phyloP scores from a whole-genome alignment of 2,797 vertebrate species.

The Fringilla coelebs region DNA sequence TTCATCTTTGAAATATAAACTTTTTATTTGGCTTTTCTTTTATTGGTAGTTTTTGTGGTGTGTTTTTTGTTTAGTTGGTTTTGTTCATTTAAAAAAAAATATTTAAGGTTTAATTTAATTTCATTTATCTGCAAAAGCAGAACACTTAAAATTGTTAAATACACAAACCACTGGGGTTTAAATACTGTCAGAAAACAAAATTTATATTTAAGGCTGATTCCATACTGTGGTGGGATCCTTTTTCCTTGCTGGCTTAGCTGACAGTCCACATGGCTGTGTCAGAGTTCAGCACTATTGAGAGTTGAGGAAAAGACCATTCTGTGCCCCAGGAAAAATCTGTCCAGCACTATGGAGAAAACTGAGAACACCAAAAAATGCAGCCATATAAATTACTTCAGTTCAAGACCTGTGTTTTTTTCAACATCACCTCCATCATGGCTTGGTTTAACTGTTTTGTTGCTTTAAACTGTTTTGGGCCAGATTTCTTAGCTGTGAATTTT shows the following conservation, averaged over 20 bases:
- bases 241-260: not conserved
- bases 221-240: fast-evolving
- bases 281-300: not conserved
- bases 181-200: not conserved
- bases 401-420: not conserved
- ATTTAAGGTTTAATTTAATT: not conserved
- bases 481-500: not conserved
- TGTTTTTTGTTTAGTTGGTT: not conserved
- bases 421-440: not conserved
- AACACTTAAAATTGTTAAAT: not conserved
- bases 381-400: not conserved
- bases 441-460: not conserved
- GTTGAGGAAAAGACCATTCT: not conserved
- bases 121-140: not conserved
- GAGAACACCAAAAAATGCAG: not conserved
- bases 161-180: not conserved
- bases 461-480: not conserved
- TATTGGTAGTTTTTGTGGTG: not conserved
- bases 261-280: not conserved
- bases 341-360: not conserved
- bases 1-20: not conserved
- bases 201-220: not conserved
- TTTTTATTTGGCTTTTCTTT: not conserved
- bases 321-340: not conserved
- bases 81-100: not conserved